Base-by-base conservation (phyloP, 2,888 invertebrate species). In the Stenchaetothrips biformis region DNA sequence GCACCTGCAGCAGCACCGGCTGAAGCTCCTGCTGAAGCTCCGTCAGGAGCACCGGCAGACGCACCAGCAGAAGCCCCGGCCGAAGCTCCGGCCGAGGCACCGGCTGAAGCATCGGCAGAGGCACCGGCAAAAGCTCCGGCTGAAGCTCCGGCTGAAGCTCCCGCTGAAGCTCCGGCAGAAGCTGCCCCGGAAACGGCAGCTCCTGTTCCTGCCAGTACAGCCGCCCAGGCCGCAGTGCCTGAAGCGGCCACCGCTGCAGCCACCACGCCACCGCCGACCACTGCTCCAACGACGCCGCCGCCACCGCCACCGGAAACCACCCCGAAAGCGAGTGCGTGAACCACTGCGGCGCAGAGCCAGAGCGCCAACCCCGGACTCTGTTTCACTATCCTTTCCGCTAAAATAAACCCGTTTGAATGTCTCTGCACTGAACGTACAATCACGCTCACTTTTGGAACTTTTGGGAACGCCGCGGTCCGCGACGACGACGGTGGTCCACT, bases 21-120 rank as follows among this genome's bases (percentile, higher is more conserved):
- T 27, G 49, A 79, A 49, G 21, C 48, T 6, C 79, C 79, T 0
- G 53, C 49, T 9, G 80, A 80, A 25, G n/a, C 78, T 9, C 62
- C 53, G 4, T 37, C 80, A 0, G 62, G 49, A 0, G n/a, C 78
- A 0, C 77, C 77, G 21, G 48, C 25, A 0, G 80, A 48, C 8
- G 21, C 49, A 6, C 21, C 18, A 77, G 67, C 80, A 9, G 74
- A 25, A 67, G 7, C 74, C 18, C 74, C 37, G 27, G 53, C 47
- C 1, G 67, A 25, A 13, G 13, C 48, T 16, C 27, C 79, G 4
- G 67, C 67, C 1, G 79, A 67, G 3, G 21, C 48, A 6, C 79
- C 79, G 8, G 59, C 48, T 6, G 79, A 78, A 21, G n/a, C 78
- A 9, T 47, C 78, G 37, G 49, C 78, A 1, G 47, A 78, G 13